These are phyloP conservation scores for Limnephilus rhombicus DNA, from an alignment of 2,888 invertebrate species.

Conservation along the genomic window DNA sequence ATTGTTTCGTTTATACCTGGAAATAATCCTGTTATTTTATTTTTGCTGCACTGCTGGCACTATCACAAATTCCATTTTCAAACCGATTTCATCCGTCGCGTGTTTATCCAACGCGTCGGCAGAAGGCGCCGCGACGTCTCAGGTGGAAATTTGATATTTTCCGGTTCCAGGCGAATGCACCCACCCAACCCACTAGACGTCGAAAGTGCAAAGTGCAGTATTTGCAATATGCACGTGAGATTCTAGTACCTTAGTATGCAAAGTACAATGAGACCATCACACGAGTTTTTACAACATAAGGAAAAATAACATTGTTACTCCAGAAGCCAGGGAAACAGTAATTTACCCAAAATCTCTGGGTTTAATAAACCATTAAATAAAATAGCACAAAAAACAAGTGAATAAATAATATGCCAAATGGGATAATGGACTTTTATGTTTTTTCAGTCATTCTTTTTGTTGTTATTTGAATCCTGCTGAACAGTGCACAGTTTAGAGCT, in stretches of 20 bases:
- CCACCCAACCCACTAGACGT: neutral
- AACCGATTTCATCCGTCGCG: neutral
- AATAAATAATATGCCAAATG: too few species aligned
- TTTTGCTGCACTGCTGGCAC: neutral
- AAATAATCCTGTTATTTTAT: neutral
- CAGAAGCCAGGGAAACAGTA: neutral
- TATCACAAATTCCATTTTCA: neutral
- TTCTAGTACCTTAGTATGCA: neutral
- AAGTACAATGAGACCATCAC: neutral
- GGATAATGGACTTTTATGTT: too few species aligned
- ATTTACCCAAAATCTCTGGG: neutral
- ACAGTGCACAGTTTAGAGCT: too few species aligned
- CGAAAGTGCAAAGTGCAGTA: neutral
- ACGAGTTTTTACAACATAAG: neutral
- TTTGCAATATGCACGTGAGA: neutral
- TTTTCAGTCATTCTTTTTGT: neutral
- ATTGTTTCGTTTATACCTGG: neutral
- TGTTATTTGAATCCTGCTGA: neutral
- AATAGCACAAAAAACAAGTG: too few species aligned
- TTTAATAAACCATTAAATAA: neutral
- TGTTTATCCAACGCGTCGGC: neutral
- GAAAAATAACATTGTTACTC: neutral
- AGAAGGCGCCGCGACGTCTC: neutral
- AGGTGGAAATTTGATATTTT: neutral
- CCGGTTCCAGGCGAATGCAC: neutral